phyloP scores from a whole-genome alignment of 92 coral and sea anemone species.

The Pocillopora meandrina region DNA sequence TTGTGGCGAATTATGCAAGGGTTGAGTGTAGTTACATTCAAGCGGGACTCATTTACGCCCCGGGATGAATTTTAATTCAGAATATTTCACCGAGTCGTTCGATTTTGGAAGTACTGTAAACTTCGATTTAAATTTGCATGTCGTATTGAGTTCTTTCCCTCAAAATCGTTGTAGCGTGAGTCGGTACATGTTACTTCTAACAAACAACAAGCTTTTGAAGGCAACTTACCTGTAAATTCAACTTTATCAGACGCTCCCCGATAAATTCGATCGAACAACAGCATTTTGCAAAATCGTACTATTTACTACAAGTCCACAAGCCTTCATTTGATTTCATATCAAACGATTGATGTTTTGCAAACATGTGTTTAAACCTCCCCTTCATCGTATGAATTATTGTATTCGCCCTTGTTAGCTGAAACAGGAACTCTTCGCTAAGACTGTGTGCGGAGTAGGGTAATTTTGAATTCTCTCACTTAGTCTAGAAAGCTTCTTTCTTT shows the following conservation, averaged over 20 bases:
- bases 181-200: not conserved
- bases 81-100: not conserved
- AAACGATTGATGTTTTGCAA: not conserved
- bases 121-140: not conserved
- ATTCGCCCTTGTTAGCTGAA: conserved; percentile 7
- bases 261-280: not conserved
- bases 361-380: not conserved
- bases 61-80: too few species aligned
- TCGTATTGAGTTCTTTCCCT: not conserved
- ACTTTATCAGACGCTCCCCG: too few species aligned
- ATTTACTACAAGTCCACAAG: not conserved
- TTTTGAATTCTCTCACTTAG: too few species aligned
- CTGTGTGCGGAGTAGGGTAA: too few species aligned
- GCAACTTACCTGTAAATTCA: too few species aligned
- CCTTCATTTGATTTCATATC: not conserved
- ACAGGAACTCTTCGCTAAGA: conserved; percentile 10
- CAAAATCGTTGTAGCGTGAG: not conserved
- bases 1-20: not conserved
- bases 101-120: not conserved
- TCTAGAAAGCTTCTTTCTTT: too few species aligned
- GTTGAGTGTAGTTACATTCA: not conserved
- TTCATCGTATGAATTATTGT: not conserved
- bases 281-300: not conserved
- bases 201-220: too few species aligned
- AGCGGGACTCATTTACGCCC: not conserved